phyloP scores from a whole-genome alignment of 2,113 vertebrate genomes.

The Indicator indicator region DNA sequence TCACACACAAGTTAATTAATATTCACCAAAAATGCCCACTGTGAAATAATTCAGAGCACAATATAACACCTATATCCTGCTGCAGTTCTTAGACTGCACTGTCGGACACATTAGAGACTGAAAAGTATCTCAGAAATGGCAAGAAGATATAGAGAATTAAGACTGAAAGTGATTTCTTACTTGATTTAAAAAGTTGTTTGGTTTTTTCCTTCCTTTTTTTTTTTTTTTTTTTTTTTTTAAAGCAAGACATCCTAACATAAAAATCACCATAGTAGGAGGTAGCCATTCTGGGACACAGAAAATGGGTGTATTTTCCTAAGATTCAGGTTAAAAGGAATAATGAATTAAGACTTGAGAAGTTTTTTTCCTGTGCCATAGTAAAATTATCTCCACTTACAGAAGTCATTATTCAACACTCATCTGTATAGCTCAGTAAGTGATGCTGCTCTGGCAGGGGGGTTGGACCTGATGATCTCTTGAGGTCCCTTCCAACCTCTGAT shows the following conservation, averaged over 20 bases:
- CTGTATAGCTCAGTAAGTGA: background rate
- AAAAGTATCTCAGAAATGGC: constrained; percentile 2
- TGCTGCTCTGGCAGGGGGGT: too few species aligned
- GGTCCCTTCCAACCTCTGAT: too few species aligned
- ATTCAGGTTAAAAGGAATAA: background rate
- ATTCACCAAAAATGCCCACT: constrained; percentile 45
- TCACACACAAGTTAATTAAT: constrained; percentile 12
- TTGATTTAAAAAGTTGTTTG: background rate
- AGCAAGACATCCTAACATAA: background rate
- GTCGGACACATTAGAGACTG: background rate
- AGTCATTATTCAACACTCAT: background rate
- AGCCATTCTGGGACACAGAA: background rate
- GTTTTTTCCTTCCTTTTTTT: background rate
- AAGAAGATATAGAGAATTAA: background rate
- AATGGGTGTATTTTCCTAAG: background rate
- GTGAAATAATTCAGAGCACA: constrained; percentile 35
- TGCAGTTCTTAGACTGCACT: constrained; percentile 18
- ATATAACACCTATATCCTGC: constrained; percentile 27
- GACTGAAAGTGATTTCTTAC: background rate
- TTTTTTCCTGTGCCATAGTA: background rate
- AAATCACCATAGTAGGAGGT: fast-evolving
- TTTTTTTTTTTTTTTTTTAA: background rate
- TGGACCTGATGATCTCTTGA: too few species aligned
- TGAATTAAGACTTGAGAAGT: background rate
- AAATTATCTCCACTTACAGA: background rate